Percentiles rank a stretch among this genome's conserved stretches.
phyloP scores from a whole-genome alignment of 2,888 invertebrate species.

The Acanthacorydalis orientalis region DNA sequence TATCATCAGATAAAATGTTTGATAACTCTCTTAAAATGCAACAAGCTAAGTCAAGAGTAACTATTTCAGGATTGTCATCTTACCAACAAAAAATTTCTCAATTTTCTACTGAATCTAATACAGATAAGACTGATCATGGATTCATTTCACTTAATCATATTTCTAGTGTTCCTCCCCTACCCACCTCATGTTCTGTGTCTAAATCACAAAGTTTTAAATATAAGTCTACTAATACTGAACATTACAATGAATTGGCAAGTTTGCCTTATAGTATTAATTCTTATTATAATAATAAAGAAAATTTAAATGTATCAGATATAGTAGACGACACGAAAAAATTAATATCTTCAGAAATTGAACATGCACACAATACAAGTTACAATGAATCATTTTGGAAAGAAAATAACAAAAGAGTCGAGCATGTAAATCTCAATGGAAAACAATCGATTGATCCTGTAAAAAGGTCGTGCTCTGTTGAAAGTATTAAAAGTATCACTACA shows the following conservation, averaged over 20 bases:
- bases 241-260: constrained; percentile 34
- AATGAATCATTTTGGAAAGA: neutral
- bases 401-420: too few species aligned
- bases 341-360: constrained; percentile 32
- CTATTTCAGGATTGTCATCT: constrained; percentile 33
- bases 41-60: constrained; percentile 17
- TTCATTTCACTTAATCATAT: constrained; percentile 23
- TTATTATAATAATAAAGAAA: constrained; percentile 1
- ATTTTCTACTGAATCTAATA: constrained; percentile 18
- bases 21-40: constrained; percentile 9
- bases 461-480: too few species aligned
- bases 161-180: constrained; percentile 17
- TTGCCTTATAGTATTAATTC: constrained; percentile 18
- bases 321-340: constrained; percentile 14
- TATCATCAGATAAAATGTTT: neutral
- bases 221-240: constrained; percentile 24
- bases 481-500: too few species aligned
- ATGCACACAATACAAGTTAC: constrained; percentile 5
- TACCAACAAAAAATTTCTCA: constrained; percentile 35
- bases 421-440: too few species aligned
- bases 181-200: constrained; percentile 37
- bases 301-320: neutral
- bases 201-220: constrained; percentile 54
- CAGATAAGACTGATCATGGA: constrained; percentile 13
- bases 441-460: too few species aligned